Base-by-base conservation (phyloP, 1,140 invertebrate genomes). In the Meloidogyne floridensis region DNA sequence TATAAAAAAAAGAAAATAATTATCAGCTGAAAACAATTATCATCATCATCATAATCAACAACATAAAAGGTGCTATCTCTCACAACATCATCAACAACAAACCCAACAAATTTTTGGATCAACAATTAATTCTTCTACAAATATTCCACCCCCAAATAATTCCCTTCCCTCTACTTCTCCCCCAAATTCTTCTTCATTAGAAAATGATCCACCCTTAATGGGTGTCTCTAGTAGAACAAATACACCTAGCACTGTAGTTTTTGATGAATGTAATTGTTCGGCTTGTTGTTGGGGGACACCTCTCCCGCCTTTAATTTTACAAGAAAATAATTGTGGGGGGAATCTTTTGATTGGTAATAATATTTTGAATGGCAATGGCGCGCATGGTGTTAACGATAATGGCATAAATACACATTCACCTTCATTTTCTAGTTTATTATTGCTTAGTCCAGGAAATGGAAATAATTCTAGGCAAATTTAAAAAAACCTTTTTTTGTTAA, bases 381-480 rank as follows among this genome's bases (percentile, higher is more conserved):
- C 5, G 5, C 4, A 18, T 65, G 10, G n/a, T 7, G n/a, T 18
- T 65, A n/a, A 15, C 10, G 59, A 65, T 7, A 65, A 65, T 65
- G 59, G n/a, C 15, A 65, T 65, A 65, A 65, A 65, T 65, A 65
- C 59, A 65, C 59, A 65, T 65, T 65, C 59, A 65, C 59, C 59
- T 65, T 65, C 59, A 65, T 65, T 65, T 65, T 65, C 59, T n/a
- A 65, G 59, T 65, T 65, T 65, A 65, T 65, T 65, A 65, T 65
- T 65, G 10, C 59, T 65, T 65, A 65, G 59, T 65, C 59, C 59
- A 65, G 59, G 59, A 65, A 65, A 65, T 65, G 15, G 15, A n/a
- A 65, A 65, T 2, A 65, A 65, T 65, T 65, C 59, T 65, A 65
- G 59, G 59, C 59, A 65, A 65, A 65, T n/a, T 65, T 65, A 2